Conservation (phyloP, 2,888 invertebrate genomes). For the Drosophila nigricruria region DNA sequence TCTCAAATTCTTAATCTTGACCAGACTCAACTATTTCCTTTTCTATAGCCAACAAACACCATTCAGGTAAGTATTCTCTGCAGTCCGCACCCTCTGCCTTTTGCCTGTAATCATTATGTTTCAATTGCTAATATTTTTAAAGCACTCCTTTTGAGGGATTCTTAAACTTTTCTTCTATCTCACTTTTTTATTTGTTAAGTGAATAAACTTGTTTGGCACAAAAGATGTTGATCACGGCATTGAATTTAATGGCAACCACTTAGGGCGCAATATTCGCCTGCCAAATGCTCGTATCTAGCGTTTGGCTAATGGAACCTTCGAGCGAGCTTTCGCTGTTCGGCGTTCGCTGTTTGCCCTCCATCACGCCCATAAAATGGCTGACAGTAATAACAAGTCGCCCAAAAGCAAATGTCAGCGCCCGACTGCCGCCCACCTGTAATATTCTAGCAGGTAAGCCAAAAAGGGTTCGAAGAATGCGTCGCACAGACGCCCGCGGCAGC, state of each 20-base stretch:
- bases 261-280: slow-evolving; percentile 43
- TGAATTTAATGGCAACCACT: slow-evolving; percentile 59
- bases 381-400: slow-evolving; percentile 44
- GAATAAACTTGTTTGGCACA: slow-evolving; percentile 48
- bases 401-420: not conserved
- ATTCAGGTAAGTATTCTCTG: not conserved
- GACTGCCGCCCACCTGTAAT: slow-evolving; percentile 22
- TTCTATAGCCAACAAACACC: not conserved
- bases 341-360: slow-evolving; percentile 29
- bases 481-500: slow-evolving; percentile 24
- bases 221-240: slow-evolving; percentile 52
- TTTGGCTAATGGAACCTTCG: slow-evolving; percentile 54
- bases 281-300: slow-evolving; percentile 39
- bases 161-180: not conserved
- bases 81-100: not conserved
- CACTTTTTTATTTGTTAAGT: slow-evolving; percentile 36
- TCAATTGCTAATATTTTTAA: not conserved
- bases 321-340: slow-evolving; percentile 1
- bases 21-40: not conserved
- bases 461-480: slow-evolving; percentile 35
- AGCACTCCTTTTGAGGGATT: not conserved
- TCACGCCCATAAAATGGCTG: slow-evolving; percentile 41
- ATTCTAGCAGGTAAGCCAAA: slow-evolving; percentile 34
- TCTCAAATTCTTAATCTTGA: not conserved
- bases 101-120: not conserved